Evolutionary conservation across 2,113 vertebrate species (phyloP).

Genomic region (Syrrhaptes paradoxus): DNA sequence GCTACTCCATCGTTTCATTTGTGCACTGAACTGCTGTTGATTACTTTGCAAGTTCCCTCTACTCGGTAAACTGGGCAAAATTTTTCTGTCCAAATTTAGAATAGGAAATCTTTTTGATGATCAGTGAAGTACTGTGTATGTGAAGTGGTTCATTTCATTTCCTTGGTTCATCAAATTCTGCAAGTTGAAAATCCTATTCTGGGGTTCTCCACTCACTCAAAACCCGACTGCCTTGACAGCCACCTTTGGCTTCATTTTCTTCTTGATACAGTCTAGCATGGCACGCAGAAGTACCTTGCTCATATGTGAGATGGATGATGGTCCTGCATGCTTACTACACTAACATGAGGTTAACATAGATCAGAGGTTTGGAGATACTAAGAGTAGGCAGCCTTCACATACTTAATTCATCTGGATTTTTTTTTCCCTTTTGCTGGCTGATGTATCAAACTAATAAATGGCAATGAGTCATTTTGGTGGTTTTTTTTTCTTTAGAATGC

Average conservation of each 20-base stretch:
- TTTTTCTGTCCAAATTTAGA: background rate
- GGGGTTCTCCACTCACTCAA: conserved; percentile 2
- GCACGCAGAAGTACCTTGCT: background rate
- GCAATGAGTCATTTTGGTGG: conserved; percentile 23
- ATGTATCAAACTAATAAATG: conserved; percentile 54
- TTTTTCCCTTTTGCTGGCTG: conserved; percentile 16
- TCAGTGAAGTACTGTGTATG: background rate
- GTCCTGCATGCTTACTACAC: conserved; percentile 15
- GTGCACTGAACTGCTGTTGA: background rate
- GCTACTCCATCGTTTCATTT: background rate
- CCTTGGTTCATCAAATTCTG: background rate
- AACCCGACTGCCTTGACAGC: background rate
- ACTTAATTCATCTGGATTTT: background rate
- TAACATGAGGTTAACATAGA: conserved; percentile 39
- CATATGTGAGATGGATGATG: background rate
- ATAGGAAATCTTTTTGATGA: conserved; percentile 10
- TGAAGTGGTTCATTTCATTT: background rate
- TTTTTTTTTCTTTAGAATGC: background rate
- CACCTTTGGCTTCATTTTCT: conserved; percentile 49
- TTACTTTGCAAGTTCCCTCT: background rate
- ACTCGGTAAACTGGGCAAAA: background rate
- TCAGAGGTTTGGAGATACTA: conserved; percentile 35
- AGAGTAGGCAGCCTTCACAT: background rate
- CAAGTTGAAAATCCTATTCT: background rate
- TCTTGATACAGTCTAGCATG: conserved; percentile 39